Evolutionary conservation across 2,888 invertebrate genomes (phyloP), one percentile per base, ranked within the genome.

Genomic region (Syritta pipiens): DNA sequence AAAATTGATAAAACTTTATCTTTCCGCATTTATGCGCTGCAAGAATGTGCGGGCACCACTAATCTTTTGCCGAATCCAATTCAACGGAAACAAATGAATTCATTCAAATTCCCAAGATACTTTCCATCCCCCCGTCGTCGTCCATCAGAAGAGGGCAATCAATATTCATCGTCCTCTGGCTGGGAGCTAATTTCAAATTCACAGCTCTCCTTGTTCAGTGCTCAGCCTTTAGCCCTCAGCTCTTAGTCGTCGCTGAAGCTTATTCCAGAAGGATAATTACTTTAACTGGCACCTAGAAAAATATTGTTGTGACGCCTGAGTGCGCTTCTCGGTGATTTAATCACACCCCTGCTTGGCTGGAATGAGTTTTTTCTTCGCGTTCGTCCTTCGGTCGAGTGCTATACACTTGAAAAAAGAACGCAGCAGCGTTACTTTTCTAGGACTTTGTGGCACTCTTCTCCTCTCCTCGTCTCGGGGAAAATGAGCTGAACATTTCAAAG

Each of bases 321-420:
- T 76, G 69, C 49, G 68, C 46, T 68, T 53, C 20, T 46, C 28
- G 42, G 62, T 62, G 42, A 68, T 76, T 62, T 37, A 62, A 69
- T 69, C 62, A 42, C 55, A 68, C 62, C 65, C 49, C 19, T 22
- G 20, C n/a, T 10, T 28, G 30, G 46, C 14, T 46, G 46, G 48
- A 20, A 46, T 22, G 26, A 9, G 28, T 35, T 60, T 22, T 35
- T 17, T 37, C n/a, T 49, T 37, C 28, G 1, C 4, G 9, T 12
- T 46, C 20, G n/a, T n/a, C n/a, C 7, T 0, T 53, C n/a, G n/a
- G n/a, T n/a, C n/a, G n/a, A n/a, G n/a, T n/a, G n/a, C n/a, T n/a
- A n/a, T n/a, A n/a, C n/a, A n/a, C n/a, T n/a, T n/a, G n/a, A n/a
- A n/a, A n/a, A n/a, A n/a, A n/a, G n/a, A n/a, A n/a, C n/a, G n/a